phyloP scores from a whole-genome alignment of 2,888 invertebrate species.

The Patella depressa region DNA sequence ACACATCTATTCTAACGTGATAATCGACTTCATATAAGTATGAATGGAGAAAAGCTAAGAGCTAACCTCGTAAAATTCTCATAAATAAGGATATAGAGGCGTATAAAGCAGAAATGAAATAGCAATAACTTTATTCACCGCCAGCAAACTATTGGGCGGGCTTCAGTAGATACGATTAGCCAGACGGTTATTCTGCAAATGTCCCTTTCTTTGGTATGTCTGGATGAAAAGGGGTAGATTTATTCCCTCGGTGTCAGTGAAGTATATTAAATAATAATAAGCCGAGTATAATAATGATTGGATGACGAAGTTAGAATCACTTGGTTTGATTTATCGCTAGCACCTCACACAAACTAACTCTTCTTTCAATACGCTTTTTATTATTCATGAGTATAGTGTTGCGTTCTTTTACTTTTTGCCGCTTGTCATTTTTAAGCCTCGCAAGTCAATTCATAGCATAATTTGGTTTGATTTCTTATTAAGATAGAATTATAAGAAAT shows the following conservation, averaged over 20 bases:
- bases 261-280: conserved; percentile 8
- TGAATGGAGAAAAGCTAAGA: neutral
- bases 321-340: neutral
- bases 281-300: neutral
- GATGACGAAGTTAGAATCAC: neutral
- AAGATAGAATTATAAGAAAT: too few species aligned
- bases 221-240: too few species aligned
- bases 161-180: neutral
- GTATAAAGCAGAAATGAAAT: conserved; percentile 8
- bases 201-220: too few species aligned
- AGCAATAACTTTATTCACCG: neutral
- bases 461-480: too few species aligned
- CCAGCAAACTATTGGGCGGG: neutral
- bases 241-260: neutral
- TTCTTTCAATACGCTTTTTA: too few species aligned
- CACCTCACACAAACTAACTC: too few species aligned
- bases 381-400: too few species aligned
- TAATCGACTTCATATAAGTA: too few species aligned
- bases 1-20: too few species aligned
- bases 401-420: too few species aligned
- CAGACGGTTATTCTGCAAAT: neutral
- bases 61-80: neutral
- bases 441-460: too few species aligned
- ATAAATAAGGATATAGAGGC: conserved; percentile 4
- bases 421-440: too few species aligned